Evolutionary conservation across 92 coral and sea anemone species (phyloP).

Genomic region (Desmophyllum pertusum): DNA sequence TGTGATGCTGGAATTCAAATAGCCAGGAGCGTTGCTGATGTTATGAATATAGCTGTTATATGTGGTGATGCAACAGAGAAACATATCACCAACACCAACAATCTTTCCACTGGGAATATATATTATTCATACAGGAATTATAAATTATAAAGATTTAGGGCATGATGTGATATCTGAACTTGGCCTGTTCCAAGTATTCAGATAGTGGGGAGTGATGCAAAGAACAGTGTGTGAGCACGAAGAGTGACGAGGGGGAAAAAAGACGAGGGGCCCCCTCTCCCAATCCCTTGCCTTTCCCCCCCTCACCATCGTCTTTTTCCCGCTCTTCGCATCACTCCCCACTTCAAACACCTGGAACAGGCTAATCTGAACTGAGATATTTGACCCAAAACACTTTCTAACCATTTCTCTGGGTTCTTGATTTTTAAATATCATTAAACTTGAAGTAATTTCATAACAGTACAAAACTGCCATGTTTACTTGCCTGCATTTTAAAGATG

Average conservation of each 20-base stretch:
- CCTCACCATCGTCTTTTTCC: too few species aligned
- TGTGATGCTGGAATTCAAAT: background rate
- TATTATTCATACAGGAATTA: background rate
- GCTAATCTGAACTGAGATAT: too few species aligned
- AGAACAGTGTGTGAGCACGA: too few species aligned
- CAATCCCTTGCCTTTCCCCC: too few species aligned
- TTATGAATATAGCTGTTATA: background rate
- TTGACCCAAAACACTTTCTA: too few species aligned
- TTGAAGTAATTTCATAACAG: background rate
- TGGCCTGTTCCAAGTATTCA: background rate
- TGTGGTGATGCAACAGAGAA: background rate
- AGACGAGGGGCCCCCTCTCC: too few species aligned
- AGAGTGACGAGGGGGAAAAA: too few species aligned
- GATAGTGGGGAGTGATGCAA: background rate
- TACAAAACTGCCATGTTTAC: background rate
- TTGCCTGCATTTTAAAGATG: background rate
- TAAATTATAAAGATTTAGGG: background rate
- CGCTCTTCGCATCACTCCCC: too few species aligned
- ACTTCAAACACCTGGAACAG: too few species aligned
- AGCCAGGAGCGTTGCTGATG: background rate
- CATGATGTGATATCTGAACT: background rate
- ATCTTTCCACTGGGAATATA: background rate
- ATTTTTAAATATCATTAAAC: background rate
- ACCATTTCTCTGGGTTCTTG: background rate
- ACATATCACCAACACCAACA: background rate